Percentiles rank a stretch among this genome's conserved stretches.
These are phyloP conservation scores for Echeneis naucrates DNA, from an alignment of 2,797 vertebrate genomes.

Conservation along the genomic window DNA sequence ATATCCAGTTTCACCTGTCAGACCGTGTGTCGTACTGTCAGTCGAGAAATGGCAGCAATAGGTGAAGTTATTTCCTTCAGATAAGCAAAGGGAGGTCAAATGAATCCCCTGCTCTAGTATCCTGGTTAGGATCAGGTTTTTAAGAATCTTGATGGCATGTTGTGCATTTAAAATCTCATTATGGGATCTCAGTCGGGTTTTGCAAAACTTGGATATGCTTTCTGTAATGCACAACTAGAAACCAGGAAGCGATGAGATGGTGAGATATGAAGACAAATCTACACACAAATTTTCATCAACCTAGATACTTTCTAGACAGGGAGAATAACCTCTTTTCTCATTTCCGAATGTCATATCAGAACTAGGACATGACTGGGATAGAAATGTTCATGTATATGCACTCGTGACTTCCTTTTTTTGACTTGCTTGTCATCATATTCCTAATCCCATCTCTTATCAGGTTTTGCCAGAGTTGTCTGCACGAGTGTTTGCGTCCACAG, in stretches of 20 bases:
- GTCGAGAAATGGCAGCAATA: background rate
- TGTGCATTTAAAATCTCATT: background rate
- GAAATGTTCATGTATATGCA: too few relatives aligned
- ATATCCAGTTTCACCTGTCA: background rate
- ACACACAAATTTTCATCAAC: background rate
- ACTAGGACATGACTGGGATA: too few relatives aligned
- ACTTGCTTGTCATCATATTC: conserved; percentile 10
- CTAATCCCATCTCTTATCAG: conserved; percentile 73
- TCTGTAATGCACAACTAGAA: background rate
- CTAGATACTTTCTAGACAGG: background rate
- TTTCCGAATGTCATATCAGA: background rate
- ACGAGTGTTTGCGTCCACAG: conserved; percentile 94
- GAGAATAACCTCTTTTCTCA: background rate
- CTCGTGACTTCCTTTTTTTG: background rate
- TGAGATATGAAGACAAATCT: background rate
- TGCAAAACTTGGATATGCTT: background rate
- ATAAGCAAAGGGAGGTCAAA: background rate
- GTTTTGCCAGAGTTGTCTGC: conserved; percentile 94
- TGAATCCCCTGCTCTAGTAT: background rate
- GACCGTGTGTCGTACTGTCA: background rate
- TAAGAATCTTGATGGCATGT: background rate
- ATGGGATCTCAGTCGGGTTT: background rate
- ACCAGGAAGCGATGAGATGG: background rate
- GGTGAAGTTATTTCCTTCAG: fast-evolving
- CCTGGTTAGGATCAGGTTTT: background rate